phyloP scores from a whole-genome alignment of 2,888 invertebrate genomes.

The Cosmorhoe ocellata region DNA sequence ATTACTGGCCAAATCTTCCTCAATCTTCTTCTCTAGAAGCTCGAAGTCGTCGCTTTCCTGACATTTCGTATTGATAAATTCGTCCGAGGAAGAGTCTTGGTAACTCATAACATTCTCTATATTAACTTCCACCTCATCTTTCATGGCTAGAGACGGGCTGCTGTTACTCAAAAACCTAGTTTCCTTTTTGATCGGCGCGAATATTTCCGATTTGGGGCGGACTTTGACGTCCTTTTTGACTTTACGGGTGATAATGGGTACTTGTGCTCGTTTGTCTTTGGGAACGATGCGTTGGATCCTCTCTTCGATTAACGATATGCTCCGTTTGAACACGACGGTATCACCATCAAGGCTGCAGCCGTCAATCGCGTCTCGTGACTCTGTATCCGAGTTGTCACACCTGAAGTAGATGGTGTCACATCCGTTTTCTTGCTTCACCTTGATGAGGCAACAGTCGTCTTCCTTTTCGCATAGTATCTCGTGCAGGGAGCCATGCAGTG shows the following conservation, averaged over 20 bases:
- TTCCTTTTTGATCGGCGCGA: conserved; percentile 49
- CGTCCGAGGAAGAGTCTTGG: conserved; percentile 75
- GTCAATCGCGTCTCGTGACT: conserved; percentile 66
- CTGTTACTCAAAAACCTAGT: conserved; percentile 61
- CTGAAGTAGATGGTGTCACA: conserved; percentile 72
- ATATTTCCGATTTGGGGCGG: conserved; percentile 57
- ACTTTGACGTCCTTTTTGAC: conserved; percentile 28
- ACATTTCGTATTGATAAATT: conserved; percentile 56
- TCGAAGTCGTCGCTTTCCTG: conserved; percentile 71
- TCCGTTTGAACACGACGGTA: conserved; percentile 70
- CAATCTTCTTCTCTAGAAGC: conserved; percentile 63
- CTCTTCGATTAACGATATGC: conserved; percentile 70
- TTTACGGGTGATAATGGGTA: conserved; percentile 33
- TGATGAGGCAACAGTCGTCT: conserved; percentile 76
- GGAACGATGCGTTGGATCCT: conserved; percentile 65
- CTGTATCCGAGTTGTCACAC: conserved; percentile 69
- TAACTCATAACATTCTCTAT: conserved; percentile 70
- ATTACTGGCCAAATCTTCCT: conserved; percentile 57
- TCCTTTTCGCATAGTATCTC: conserved; percentile 74
- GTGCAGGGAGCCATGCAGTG: conserved; percentile 72
- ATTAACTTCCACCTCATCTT: conserved; percentile 64
- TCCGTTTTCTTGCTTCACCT: conserved; percentile 73
- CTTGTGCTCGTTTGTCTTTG: conserved; percentile 52
- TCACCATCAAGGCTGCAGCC: conserved; percentile 44
- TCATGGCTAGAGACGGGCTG: conserved; percentile 57